Base-by-base conservation (phyloP, 2,888 invertebrate genomes). In the Dryomyza anilis region DNA sequence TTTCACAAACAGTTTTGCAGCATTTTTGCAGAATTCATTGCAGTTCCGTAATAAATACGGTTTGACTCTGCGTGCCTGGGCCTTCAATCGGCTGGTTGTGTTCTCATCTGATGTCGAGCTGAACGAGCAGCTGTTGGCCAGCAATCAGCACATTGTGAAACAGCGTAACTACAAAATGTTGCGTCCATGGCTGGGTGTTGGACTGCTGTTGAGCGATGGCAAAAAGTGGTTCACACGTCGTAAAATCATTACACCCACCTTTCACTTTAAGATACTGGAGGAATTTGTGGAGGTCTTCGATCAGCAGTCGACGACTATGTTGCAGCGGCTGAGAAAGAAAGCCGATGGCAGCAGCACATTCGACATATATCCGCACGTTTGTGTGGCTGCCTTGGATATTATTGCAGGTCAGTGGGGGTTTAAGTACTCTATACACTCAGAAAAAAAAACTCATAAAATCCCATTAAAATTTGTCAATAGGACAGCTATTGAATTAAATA, bases 221-320 rank as follows among this genome's bases (percentile, higher is more conserved):
- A 2, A 52, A 3, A 70, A 70, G 53, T 70, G 68, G 70, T 63
- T 65, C 50, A 29, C 65, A 0, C 62, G 67, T 4, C 67, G 70
- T 7, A 70, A 70, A 50, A 53, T 68, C 19, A 45, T 70, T 10
- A 70, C 76, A 0, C 91, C 92, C 0, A 87, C 92, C 0, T 93
- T 93, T 78, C 93, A 93, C 80, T 92, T 92, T 77, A 89, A 90
- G 75, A 92, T 93, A 63, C 82, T 93, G 30, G 89, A 91, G 75
- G 87, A 90, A 72, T 93, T 92, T 78, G 81, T 91, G 6, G 88
- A 88, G 4, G 86, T 90, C 0, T 92, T 93, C 77, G 88, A 91
- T 73, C 87, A 87, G 67, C 89, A 90, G 68, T 85, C 87, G n/a
- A 80, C 83, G 21, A 83, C 88, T 12, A 83, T 93, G 71, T 79